These are phyloP conservation scores for Molossus molossus DNA, from an alignment of 2,797 vertebrate species.

Conservation along the genomic window DNA sequence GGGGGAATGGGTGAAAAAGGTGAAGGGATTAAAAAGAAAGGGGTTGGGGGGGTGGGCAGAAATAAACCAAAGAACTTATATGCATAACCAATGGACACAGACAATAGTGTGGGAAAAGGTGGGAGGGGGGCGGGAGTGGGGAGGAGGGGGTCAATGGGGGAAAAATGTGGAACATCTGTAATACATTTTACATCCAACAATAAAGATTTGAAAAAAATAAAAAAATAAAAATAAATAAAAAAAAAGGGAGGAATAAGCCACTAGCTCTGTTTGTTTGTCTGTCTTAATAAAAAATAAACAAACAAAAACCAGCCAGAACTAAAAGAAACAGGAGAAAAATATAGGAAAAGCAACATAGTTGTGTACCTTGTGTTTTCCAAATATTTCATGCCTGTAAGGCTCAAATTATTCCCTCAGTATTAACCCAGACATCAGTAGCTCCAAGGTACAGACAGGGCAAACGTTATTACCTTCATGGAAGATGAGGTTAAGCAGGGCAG, in stretches of 20 bases:
- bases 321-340: constrained; percentile 71
- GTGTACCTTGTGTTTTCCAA: constrained; percentile 74
- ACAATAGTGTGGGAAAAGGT: too few species aligned
- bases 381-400: constrained; percentile 59
- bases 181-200: too few species aligned
- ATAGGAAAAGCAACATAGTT: constrained; percentile 66
- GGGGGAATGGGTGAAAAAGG: too few species aligned
- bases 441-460: constrained; percentile 57
- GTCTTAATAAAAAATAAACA: constrained; percentile 58
- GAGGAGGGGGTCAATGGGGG: too few species aligned
- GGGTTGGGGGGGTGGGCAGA: too few species aligned
- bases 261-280: constrained; percentile 63
- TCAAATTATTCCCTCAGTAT: constrained; percentile 76
- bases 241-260: constrained; percentile 11
- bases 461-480: constrained; percentile 70
- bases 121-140: too few species aligned
- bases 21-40: too few species aligned
- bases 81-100: too few species aligned
- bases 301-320: not conserved
- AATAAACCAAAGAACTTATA: too few species aligned
- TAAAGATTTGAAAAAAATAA: too few species aligned
- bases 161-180: too few species aligned
- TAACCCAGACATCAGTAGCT: constrained; percentile 59
- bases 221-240: too few species aligned
- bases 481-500: constrained; percentile 38